A percentile compares a stretch with the other conserved stretches of the same genome.
These are phyloP conservation scores for Drosophila diplacantha DNA, from an alignment of 2,888 invertebrate species.

Conservation along the genomic window DNA sequence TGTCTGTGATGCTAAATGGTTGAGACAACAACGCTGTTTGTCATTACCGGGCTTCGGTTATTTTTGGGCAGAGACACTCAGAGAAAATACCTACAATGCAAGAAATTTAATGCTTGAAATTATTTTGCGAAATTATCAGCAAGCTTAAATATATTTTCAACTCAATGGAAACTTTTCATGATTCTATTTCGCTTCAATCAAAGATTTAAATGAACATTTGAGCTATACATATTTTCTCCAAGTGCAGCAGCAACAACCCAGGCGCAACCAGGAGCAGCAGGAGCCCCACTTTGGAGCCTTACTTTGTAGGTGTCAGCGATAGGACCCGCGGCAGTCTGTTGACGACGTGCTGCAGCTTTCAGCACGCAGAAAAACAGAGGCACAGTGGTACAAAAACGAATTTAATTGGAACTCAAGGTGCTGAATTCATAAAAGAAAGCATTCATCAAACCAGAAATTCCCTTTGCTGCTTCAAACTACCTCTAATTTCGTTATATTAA, in stretches of 20 bases:
- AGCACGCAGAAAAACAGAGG: conserved; percentile 8
- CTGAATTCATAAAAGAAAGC: accelerated
- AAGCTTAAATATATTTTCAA: accelerated
- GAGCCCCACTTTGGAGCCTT: conserved; percentile 21
- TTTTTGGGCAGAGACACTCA: conserved; percentile 40
- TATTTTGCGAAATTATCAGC: not conserved
- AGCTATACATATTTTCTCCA: not conserved
- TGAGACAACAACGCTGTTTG: conserved; percentile 48
- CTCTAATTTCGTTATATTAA: not conserved
- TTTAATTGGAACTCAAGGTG: not conserved
- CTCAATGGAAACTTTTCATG: not conserved
- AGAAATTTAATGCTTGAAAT: not conserved
- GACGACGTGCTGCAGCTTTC: conserved; percentile 50
- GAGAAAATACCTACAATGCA: not conserved
- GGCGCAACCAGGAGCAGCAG: conserved; percentile 34
- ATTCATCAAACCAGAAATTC: accelerated
- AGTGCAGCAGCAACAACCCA: conserved; percentile 9
- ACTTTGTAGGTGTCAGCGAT: conserved; percentile 51
- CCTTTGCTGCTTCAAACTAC: accelerated
- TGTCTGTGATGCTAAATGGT: conserved; percentile 36
- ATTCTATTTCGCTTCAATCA: not conserved
- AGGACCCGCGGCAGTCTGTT: conserved; percentile 40
- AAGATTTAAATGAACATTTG: not conserved
- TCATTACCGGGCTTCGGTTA: conserved; percentile 56
- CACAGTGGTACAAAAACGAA: conserved; percentile 33